Conservation (phyloP, 1,140 invertebrate species). For the Mya arenaria region DNA sequence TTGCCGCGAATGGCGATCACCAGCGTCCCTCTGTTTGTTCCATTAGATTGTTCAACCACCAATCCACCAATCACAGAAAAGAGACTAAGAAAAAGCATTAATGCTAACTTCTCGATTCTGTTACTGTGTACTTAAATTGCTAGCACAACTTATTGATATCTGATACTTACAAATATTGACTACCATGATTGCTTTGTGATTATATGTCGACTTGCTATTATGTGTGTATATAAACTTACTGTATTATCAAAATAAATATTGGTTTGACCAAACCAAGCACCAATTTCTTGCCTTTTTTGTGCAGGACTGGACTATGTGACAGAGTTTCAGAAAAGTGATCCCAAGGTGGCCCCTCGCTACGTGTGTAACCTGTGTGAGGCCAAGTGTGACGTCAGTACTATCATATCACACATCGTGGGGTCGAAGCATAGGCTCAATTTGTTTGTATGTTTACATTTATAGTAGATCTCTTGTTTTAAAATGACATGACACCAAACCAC, state of each 20-base stretch:
- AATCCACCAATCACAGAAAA: too few relatives aligned
- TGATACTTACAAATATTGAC: too few relatives aligned
- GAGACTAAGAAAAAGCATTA: too few relatives aligned
- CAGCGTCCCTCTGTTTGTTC: too few relatives aligned
- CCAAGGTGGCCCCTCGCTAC: constrained; percentile 51
- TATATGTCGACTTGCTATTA: too few relatives aligned
- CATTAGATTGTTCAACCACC: too few relatives aligned
- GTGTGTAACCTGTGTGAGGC: constrained; percentile 72
- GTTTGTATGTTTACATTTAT: constrained; percentile 66
- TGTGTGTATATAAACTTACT: background rate
- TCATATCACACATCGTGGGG: constrained; percentile 65
- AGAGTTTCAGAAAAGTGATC: constrained; percentile 69
- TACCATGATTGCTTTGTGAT: too few relatives aligned
- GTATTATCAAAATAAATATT: background rate
- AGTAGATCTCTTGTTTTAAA: background rate
- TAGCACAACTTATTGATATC: too few relatives aligned
- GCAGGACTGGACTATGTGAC: constrained; percentile 70
- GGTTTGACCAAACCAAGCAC: constrained; percentile 2
- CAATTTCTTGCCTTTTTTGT: constrained; percentile 44
- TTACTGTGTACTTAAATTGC: too few relatives aligned
- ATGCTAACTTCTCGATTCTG: too few relatives aligned
- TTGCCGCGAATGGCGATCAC: too few relatives aligned
- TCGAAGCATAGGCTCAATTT: constrained; percentile 70
- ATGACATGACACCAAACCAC: background rate
- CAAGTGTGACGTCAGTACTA: constrained; percentile 66